Conservation (phyloP, 2,797 vertebrate species). For the Sebastes minor region DNA sequence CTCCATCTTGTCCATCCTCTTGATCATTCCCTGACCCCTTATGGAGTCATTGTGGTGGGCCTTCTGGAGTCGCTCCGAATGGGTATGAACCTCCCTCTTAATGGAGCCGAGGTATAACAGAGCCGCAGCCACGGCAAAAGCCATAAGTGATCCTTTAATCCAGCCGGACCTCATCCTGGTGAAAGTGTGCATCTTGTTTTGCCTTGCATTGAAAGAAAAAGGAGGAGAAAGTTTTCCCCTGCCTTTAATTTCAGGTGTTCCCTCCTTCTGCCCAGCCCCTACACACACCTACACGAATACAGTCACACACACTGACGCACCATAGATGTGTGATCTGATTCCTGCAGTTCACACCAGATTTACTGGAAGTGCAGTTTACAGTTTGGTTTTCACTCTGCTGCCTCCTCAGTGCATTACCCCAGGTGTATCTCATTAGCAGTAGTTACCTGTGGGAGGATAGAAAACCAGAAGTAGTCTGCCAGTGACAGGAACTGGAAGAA, state of each 20-base stretch:
- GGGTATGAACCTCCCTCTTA: conserved; percentile 40
- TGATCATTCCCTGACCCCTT: conserved; percentile 38
- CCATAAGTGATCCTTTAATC: conserved; percentile 16
- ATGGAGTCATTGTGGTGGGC: conserved; percentile 55
- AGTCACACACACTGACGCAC: fast-evolving
- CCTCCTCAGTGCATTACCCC: background rate
- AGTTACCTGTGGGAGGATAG: background rate
- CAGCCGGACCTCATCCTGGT: conserved; percentile 54
- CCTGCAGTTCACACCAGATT: background rate
- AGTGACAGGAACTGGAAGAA: background rate
- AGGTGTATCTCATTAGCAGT: conserved; percentile 9
- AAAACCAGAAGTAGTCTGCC: background rate
- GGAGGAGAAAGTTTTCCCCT: background rate
- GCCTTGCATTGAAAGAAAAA: background rate
- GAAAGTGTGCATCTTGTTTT: background rate
- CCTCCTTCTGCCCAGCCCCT: background rate
- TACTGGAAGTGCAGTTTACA: background rate
- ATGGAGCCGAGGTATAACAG: conserved; percentile 59
- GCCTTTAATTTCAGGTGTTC: conserved; percentile 13
- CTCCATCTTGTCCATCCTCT: conserved; percentile 72
- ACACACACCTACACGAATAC: background rate
- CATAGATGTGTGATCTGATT: background rate
- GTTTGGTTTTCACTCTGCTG: background rate
- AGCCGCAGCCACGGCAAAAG: background rate
- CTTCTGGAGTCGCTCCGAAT: conserved; percentile 41